These are phyloP conservation scores for Latheticus oryzae DNA, from an alignment of 2,888 invertebrate species.

Conservation along the genomic window DNA sequence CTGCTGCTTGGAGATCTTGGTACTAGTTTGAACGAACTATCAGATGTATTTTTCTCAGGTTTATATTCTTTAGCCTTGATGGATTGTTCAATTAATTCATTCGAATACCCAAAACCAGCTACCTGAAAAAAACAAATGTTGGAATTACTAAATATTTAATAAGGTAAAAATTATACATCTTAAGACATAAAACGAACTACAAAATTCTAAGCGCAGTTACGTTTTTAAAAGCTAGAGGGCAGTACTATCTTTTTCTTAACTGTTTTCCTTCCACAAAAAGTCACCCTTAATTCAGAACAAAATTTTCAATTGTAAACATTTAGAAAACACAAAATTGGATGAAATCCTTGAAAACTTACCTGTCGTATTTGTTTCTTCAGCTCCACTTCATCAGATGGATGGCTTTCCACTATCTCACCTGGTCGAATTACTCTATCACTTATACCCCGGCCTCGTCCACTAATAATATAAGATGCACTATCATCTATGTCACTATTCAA, in stretches of 20 bases:
- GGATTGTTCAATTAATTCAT: constrained; percentile 23
- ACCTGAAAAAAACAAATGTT: constrained; percentile 16
- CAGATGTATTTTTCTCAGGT: not conserved
- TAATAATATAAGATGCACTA: constrained; percentile 6
- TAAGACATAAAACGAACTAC: too few relatives aligned
- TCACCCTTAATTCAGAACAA: not conserved
- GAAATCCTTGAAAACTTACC: constrained; percentile 9
- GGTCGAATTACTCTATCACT: constrained; percentile 25
- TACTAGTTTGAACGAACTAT: constrained; percentile 3
- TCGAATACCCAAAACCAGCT: constrained; percentile 26
- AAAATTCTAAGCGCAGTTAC: too few relatives aligned
- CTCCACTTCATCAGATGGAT: constrained; percentile 27
- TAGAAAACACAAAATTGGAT: not conserved
- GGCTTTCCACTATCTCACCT: constrained; percentile 7
- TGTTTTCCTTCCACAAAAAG: not conserved
- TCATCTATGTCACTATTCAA: constrained; percentile 23
- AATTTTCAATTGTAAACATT: not conserved
- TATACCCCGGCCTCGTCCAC: constrained; percentile 27
- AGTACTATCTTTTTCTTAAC: too few relatives aligned
- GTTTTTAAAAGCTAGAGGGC: too few relatives aligned
- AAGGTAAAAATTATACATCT: too few relatives aligned
- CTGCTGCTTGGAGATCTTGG: constrained; percentile 1
- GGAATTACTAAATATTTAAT: not conserved
- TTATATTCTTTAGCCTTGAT: constrained; percentile 23
- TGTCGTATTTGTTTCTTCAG: constrained; percentile 21